Evolutionary conservation across 2,797 vertebrate genomes (phyloP).

Genomic region (Pseudotriccus pelzelni): DNA sequence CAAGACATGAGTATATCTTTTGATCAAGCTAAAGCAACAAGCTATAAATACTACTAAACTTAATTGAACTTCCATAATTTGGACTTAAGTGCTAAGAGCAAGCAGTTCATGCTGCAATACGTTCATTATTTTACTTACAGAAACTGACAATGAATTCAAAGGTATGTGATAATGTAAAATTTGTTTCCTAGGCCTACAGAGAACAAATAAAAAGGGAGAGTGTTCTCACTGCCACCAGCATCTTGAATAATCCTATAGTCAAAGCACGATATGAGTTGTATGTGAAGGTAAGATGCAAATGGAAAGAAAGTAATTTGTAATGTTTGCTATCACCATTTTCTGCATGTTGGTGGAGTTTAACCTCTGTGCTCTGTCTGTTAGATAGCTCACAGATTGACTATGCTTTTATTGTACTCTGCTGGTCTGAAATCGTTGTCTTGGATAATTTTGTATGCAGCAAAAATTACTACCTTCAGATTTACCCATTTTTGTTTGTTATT

Average conservation of each 20-base stretch:
- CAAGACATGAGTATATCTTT: not conserved
- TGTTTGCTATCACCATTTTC: not conserved
- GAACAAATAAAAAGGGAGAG: slow-evolving; percentile 88
- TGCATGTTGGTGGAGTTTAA: not conserved
- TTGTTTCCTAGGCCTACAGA: slow-evolving; percentile 80
- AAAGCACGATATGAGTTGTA: slow-evolving; percentile 85
- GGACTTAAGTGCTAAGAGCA: not conserved
- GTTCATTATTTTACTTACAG: not conserved
- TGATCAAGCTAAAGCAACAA: not conserved
- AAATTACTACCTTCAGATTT: not conserved
- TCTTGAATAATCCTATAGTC: slow-evolving; percentile 87
- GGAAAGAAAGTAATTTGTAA: not conserved
- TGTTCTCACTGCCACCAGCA: slow-evolving; percentile 86
- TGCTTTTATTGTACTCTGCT: not conserved
- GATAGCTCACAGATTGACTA: not conserved
- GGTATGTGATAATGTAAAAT: not conserved
- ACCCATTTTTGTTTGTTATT: not conserved
- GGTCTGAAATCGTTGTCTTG: not conserved
- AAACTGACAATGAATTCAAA: not conserved
- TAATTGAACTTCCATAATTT: not conserved
- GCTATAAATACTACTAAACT: not conserved
- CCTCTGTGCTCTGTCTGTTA: not conserved
- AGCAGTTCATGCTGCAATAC: not conserved
- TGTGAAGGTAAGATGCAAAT: slow-evolving; percentile 80
- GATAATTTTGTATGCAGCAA: not conserved